Conservation (phyloP, 2,888 invertebrate genomes). For the Drosophila borborema region DNA sequence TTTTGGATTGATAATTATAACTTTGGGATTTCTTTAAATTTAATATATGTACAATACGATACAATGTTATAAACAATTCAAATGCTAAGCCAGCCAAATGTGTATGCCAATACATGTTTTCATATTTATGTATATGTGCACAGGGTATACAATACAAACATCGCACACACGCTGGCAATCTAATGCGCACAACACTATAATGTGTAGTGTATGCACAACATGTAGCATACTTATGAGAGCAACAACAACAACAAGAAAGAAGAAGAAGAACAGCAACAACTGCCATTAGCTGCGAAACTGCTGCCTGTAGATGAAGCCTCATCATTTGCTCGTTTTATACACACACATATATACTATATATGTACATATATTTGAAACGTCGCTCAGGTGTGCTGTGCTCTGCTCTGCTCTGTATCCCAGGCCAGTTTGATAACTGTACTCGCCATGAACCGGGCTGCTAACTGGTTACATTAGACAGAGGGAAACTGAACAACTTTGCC, state of each 20-base stretch:
- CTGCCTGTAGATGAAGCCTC: conserved; percentile 44
- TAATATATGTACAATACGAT: background rate
- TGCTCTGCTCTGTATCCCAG: conserved; percentile 11
- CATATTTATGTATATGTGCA: background rate
- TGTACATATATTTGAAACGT: conserved; percentile 40
- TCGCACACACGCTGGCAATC: conserved; percentile 1
- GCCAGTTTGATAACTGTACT: conserved; percentile 44
- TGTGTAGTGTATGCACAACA: conserved; percentile 45
- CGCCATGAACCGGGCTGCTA: conserved; percentile 17
- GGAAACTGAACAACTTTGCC: conserved; percentile 40
- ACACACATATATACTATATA: conserved; percentile 37
- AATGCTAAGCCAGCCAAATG: background rate
- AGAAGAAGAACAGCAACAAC: conserved; percentile 5
- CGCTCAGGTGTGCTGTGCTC: conserved; percentile 17
- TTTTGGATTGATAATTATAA: background rate
- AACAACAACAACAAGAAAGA: conserved; percentile 27
- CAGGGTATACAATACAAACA: conserved; percentile 15
- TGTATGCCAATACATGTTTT: background rate
- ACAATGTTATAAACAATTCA: background rate
- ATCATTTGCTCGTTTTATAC: conserved; percentile 77
- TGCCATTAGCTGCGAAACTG: conserved; percentile 27
- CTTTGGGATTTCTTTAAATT: background rate
- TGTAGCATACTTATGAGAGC: conserved; percentile 58
- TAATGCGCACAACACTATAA: conserved; percentile 16
- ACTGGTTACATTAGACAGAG: conserved; percentile 49